Evolutionary conservation across 1,140 invertebrate species (phyloP), one percentile per base, ranked within the genome.

Genomic region (Vollenhovia emeryi): DNA sequence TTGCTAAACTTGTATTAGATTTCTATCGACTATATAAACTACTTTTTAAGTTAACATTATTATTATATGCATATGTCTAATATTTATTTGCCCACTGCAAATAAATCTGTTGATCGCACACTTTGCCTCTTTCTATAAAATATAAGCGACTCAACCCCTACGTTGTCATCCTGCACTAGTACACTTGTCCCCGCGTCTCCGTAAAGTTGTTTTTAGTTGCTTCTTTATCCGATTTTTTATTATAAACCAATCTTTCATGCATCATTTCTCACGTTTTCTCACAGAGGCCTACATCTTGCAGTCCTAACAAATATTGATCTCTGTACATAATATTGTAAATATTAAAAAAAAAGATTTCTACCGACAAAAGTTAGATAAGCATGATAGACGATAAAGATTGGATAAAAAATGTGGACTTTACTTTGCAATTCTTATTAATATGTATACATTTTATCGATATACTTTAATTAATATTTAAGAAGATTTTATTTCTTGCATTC

Each of bases 1-100:
- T 50, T 48, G 8, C 27, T 80, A 71, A 73, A 71, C n/a, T 73
- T 71, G 13, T 69, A 55, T 69, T 18, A 69, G 57, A 18, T 33
- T 73, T 80, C 13, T 55, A 69, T 52, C 24, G 9, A 40, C 55
- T 21, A 33, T 30, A 36, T 33, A 43, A 1, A n/a, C 27, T 80
- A 24, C 15, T 82, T 21, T 55, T 71, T 80, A 71, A 57, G 40
- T 43, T 80, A 24, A 3, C 13, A 27, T 43, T 50, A 69, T 27
- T 27, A 69, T 43, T 43, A 57, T 21, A 69, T 48, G 18, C 62
- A 43, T 33, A 33, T 15, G 11, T 11, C 9, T 66, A 1, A 71
- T 57, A 57, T 21, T 40, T 45, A 13, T 43, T 57, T 71, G 8
- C 7, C 9, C 15, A 24, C 33, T 43, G 13, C 50, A 80, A 71